These are phyloP conservation scores for Lophius americanus DNA, from an alignment of 2,797 vertebrate genomes.

Conservation along the genomic window DNA sequence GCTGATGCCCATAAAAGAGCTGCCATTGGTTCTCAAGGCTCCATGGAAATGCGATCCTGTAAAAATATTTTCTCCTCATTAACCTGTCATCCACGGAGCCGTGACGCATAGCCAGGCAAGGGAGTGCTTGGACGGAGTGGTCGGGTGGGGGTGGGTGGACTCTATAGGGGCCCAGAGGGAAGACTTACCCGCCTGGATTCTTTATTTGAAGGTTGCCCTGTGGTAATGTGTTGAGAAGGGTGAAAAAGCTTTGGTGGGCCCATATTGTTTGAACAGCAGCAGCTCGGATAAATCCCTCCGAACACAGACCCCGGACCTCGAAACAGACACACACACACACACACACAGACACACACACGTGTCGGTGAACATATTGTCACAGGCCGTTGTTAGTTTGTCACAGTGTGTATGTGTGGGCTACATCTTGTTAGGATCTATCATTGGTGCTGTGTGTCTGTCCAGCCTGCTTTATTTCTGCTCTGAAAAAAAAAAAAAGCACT, in stretches of 20 bases:
- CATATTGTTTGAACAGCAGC: constrained; percentile 76
- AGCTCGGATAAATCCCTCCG: constrained; percentile 72
- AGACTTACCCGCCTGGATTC: constrained; percentile 56
- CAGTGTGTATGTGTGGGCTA: constrained; percentile 39
- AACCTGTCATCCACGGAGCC: constrained; percentile 82
- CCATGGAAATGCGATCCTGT: constrained; percentile 81
- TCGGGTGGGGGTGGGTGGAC: constrained; percentile 39
- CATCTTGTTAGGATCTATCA: constrained; percentile 78
- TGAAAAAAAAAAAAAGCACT: too few relatives aligned
- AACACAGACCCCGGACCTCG: constrained; percentile 47
- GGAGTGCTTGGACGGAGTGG: constrained; percentile 52
- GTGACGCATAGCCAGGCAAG: constrained; percentile 68
- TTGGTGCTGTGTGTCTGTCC: constrained; percentile 39
- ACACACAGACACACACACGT: constrained; percentile 13
- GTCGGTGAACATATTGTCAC: constrained; percentile 35
- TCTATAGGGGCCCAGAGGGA: constrained; percentile 52
- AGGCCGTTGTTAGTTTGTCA: constrained; percentile 46
- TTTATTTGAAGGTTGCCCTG: constrained; percentile 76
- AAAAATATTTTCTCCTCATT: constrained; percentile 90
- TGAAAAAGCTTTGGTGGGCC: constrained; percentile 67
- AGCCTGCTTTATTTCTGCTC: constrained; percentile 19
- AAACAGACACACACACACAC: constrained; percentile 14
- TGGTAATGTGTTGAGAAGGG: constrained; percentile 75
- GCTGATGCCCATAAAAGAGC: constrained; percentile 77
- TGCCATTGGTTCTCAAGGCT: constrained; percentile 72